These are phyloP conservation scores for Ectropis crepuscularia DNA, from an alignment of 2,888 invertebrate genomes.

Conservation along the genomic window DNA sequence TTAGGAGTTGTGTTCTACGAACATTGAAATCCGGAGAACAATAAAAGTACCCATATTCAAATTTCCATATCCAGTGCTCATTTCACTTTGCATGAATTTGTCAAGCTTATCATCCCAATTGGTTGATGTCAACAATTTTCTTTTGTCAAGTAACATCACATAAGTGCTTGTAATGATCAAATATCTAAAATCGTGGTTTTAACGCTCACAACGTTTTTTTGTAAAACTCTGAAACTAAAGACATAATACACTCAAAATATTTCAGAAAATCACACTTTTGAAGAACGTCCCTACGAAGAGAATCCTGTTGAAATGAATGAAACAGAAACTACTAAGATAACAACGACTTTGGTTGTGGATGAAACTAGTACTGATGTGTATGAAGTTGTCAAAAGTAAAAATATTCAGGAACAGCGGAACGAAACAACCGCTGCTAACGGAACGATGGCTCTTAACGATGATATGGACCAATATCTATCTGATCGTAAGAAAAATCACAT, in stretches of 20 bases:
- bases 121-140: too few species aligned
- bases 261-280: slow-evolving; percentile 13
- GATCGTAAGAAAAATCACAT: slow-evolving; percentile 64
- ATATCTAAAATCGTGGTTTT: too few species aligned
- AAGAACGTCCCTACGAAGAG: background rate
- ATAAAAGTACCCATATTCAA: too few species aligned
- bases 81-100: too few species aligned
- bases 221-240: too few species aligned
- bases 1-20: too few species aligned
- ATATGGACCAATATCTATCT: slow-evolving; percentile 61
- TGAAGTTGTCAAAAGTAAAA: background rate
- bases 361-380: background rate
- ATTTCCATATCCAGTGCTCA: too few species aligned
- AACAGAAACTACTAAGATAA: background rate
- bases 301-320: background rate
- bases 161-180: too few species aligned
- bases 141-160: too few species aligned
- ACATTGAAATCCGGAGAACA: too few species aligned
- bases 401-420: slow-evolving; percentile 21
- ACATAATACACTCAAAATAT: background rate
- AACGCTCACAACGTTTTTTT: too few species aligned
- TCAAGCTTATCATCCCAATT: too few species aligned
- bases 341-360: background rate
- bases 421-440: slow-evolving; percentile 36
- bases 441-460: slow-evolving; percentile 24